These are phyloP conservation scores for Oedothorax gibbosus DNA, from an alignment of 1,140 invertebrate genomes.

Conservation along the genomic window DNA sequence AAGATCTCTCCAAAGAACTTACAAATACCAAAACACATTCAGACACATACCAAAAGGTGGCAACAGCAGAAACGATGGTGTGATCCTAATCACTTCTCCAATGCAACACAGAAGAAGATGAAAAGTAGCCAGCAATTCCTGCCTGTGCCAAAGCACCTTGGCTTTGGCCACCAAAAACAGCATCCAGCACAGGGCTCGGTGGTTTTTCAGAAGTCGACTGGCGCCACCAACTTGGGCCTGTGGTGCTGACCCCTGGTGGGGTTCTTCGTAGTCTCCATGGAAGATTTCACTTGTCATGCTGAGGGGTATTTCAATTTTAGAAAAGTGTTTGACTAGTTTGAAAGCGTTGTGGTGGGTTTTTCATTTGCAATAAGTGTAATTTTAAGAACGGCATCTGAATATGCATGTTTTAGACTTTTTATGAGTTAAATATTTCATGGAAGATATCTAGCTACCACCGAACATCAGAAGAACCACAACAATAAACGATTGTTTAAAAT, in stretches of 20 bases:
- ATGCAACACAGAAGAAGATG: slow-evolving; percentile 42
- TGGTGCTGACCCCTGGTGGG: not conserved
- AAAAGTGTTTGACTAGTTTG: not conserved
- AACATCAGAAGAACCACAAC: too few relatives aligned
- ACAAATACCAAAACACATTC: too few relatives aligned
- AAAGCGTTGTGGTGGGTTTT: not conserved
- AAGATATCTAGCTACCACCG: too few relatives aligned
- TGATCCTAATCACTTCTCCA: slow-evolving; percentile 30
- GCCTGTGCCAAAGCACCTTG: slow-evolving; percentile 45
- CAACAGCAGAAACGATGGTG: slow-evolving; percentile 34
- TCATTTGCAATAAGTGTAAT: not conserved
- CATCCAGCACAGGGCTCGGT: slow-evolving; percentile 38
- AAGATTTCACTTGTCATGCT: slow-evolving; percentile 52
- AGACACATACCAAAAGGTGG: slow-evolving; percentile 43
- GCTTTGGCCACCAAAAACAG: slow-evolving; percentile 45
- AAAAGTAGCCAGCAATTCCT: slow-evolving; percentile 42
- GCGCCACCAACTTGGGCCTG: not conserved
- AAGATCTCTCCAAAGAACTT: too few relatives aligned
- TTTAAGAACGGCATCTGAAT: not conserved
- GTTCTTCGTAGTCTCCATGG: not conserved
- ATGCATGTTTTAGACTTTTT: too few relatives aligned
- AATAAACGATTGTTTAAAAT: too few relatives aligned
- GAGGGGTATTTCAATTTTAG: not conserved
- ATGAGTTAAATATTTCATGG: too few relatives aligned
- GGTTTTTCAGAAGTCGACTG: slow-evolving; percentile 19